Base-by-base conservation (phyloP, 1,140 invertebrate species). In the Plutomurus gul region DNA sequence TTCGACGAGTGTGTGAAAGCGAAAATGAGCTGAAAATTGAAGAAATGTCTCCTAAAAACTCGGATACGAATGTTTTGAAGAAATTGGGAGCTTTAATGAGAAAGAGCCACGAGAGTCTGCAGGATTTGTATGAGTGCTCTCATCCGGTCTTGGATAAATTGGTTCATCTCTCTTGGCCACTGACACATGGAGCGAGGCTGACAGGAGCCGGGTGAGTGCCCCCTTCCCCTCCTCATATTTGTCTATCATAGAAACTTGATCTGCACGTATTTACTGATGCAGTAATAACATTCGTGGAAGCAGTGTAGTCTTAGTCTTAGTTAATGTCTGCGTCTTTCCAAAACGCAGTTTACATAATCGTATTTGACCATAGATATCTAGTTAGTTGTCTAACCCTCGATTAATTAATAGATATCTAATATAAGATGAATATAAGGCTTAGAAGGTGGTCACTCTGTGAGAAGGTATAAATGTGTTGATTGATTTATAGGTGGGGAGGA, bases 61-160 rank as follows among this genome's bases (percentile, higher is more conserved):
- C 87, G 87, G 87, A 87, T 81, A 85, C 84, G 80, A 84, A n/a
- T 75, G 88, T 88, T 76, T 83, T 94, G 1, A 76, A 87, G 25
- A 87, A 88, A 40, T 87, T 99, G 46, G 96, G 96, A 10, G 85
- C 87, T 65, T 88, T 99, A 5, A 98, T 99, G 96, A 91, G 91
- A 33, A 89, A 91, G 60, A 98, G 96, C 85, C 97, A 99, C 86
- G 85, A 88, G 1, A 98, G 95, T 85, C 90, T 98, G 30, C 88
- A 91, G 73, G 89, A 93, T 65, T 85, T 96, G 0, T 99, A 98
- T 85, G 95, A 99, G 86, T 99, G 97, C 87, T 98, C 95, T 73
- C 96, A 98, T 89, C 89, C 92, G 0, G 91, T 93, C 83, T 88
- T 99, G 75, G 96, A 99, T 87, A 87, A 88, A 70, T 88, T 99